Percentiles rank a stretch among this genome's conserved stretches.
phyloP scores from a whole-genome alignment of 2,888 invertebrate genomes.

The Chalcosyrphus nemorum region DNA sequence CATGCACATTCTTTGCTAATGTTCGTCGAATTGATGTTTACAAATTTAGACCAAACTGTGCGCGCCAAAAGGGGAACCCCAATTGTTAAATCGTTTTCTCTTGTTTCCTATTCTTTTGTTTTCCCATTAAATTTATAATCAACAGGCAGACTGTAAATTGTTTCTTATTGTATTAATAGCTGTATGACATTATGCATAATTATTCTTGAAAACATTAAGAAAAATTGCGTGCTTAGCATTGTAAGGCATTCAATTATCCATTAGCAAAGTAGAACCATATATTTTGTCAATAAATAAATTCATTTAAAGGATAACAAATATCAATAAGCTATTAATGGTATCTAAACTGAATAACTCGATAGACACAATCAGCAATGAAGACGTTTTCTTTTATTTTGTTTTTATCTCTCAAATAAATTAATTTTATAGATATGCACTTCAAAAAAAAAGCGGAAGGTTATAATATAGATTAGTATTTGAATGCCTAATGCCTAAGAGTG shows the following conservation, averaged over 20 bases:
- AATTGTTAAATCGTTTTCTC: constrained; percentile 17
- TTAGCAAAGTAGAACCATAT: background rate
- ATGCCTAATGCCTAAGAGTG: too few species aligned
- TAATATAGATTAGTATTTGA: too few species aligned
- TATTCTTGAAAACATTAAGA: background rate
- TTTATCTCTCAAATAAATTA: background rate
- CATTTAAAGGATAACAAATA: background rate
- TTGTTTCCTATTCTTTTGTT: background rate
- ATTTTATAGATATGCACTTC: background rate
- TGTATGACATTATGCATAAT: background rate
- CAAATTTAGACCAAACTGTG: constrained; percentile 20
- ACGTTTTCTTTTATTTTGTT: too few species aligned
- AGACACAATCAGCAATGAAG: background rate
- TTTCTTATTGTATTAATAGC: constrained; percentile 6
- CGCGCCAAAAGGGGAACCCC: background rate
- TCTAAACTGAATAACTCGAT: background rate
- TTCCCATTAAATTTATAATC: background rate
- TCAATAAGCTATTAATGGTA: background rate
- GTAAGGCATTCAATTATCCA: background rate
- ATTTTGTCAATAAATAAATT: background rate
- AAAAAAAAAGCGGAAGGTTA: background rate
- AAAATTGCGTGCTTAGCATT: constrained; percentile 3
- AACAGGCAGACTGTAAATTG: background rate
- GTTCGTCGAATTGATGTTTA: background rate
- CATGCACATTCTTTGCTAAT: background rate